Evolutionary conservation across 2,797 vertebrate species (phyloP).

Genomic region (Darevskia mixta): DNA sequence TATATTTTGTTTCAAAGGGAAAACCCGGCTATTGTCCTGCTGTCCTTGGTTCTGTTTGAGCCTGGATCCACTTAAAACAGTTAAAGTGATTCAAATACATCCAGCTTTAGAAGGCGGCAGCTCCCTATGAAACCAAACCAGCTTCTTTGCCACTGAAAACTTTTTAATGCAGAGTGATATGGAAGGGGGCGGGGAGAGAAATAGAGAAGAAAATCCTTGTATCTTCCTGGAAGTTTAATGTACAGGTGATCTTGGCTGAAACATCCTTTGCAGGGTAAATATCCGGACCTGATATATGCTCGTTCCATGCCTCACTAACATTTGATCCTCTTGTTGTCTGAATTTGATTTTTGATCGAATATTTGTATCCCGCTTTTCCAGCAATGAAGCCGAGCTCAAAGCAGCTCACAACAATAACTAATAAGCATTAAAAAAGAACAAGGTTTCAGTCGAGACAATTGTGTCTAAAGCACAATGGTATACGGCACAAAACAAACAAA

Average conservation of each 20-base stretch:
- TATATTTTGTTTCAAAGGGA: constrained; percentile 82
- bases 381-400: constrained; percentile 9
- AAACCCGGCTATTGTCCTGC: constrained; percentile 74
- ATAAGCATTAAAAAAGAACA: too few species aligned
- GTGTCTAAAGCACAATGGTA: too few species aligned
- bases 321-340: too few species aligned
- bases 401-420: background rate
- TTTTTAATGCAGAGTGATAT: constrained; percentile 72
- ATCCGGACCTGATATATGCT: too few species aligned
- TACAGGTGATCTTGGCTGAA: too few species aligned
- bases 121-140: constrained; percentile 65
- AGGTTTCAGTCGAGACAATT: too few species aligned
- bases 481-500: too few species aligned
- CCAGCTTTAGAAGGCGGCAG: constrained; percentile 61
- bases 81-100: constrained; percentile 72
- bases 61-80: constrained; percentile 70
- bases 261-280: too few species aligned
- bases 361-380: constrained; percentile 59
- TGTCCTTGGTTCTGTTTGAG: constrained; percentile 71
- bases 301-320: too few species aligned
- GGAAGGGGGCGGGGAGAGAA: background rate
- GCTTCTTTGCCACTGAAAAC: constrained; percentile 51
- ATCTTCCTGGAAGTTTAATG: background rate
- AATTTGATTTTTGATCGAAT: too few species aligned
- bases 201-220: constrained; percentile 23